Percentiles rank a stretch among this genome's conserved stretches.
phyloP scores from a whole-genome alignment of 2,113 vertebrate genomes.

The Halichoeres trimaculatus region DNA sequence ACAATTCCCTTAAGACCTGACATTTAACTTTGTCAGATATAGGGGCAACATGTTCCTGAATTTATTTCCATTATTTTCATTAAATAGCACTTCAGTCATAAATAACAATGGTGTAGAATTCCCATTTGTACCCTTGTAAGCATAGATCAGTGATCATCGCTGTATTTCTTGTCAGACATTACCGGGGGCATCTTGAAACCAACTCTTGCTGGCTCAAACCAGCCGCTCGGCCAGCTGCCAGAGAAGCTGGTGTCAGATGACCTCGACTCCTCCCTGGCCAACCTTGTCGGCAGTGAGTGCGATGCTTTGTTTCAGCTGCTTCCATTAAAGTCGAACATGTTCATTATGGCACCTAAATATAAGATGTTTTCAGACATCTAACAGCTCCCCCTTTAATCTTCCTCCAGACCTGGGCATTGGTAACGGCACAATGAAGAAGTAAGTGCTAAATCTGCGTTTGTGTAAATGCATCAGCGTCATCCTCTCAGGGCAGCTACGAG shows the following conservation, averaged over 20 bases:
- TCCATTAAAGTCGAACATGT: not conserved
- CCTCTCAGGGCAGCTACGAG: slow-evolving; percentile 36
- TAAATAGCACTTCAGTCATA: too few relatives aligned
- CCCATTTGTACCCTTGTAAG: too few relatives aligned
- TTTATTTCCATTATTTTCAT: too few relatives aligned
- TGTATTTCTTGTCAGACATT: slow-evolving; percentile 79
- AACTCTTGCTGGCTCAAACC: slow-evolving; percentile 91
- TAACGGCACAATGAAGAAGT: slow-evolving; percentile 98
- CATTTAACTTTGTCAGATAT: too few relatives aligned
- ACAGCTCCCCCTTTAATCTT: not conserved
- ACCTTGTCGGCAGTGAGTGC: slow-evolving; percentile 97
- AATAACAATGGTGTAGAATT: too few relatives aligned
- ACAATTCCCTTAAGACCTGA: too few relatives aligned
- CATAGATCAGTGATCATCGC: not conserved
- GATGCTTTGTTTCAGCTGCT: slow-evolving; percentile 7
- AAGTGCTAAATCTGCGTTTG: slow-evolving; percentile 62
- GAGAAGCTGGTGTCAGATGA: slow-evolving; percentile 97
- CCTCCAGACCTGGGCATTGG: slow-evolving; percentile 94
- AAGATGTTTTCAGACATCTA: not conserved
- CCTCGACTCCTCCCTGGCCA: slow-evolving; percentile 97
- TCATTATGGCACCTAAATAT: not conserved
- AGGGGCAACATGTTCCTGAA: too few relatives aligned
- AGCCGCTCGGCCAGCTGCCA: slow-evolving; percentile 87
- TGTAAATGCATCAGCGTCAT: slow-evolving; percentile 11
- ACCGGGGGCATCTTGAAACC: slow-evolving; percentile 95